Conservation (phyloP, 2,888 invertebrate genomes). For the Nasonia oneida region DNA sequence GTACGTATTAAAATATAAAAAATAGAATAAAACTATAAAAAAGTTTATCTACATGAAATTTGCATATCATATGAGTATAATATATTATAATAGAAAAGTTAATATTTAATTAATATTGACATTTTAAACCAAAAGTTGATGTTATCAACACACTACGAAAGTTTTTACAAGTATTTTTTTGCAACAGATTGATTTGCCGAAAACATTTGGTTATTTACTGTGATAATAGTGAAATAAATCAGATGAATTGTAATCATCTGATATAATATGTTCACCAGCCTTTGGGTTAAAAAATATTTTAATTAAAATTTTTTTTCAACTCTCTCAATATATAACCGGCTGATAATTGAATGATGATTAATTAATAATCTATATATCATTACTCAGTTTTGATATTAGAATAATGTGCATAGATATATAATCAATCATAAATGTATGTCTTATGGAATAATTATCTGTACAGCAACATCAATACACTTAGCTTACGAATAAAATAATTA, state of each 20-base stretch:
- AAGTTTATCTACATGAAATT: not conserved
- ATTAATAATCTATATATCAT: not conserved
- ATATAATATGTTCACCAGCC: not conserved
- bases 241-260: not conserved
- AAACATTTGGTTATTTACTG: not conserved
- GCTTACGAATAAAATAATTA: not conserved
- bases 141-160: not conserved
- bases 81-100: not conserved
- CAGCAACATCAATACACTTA: not conserved
- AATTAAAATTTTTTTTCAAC: not conserved
- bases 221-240: not conserved
- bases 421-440: not conserved
- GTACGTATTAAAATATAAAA: not conserved
- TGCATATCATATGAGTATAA: not conserved
- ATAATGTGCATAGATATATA: conserved; percentile 3
- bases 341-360: not conserved
- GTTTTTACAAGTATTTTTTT: not conserved
- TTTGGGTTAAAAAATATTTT: not conserved
- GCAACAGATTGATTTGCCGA: conserved; percentile 5
- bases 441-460: conserved; percentile 6
- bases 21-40: not conserved
- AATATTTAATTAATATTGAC: not conserved
- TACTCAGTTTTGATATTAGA: conserved; percentile 9
- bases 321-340: too few species aligned
- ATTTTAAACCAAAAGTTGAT: not conserved